Evolutionary conservation across 1,140 invertebrate genomes (phyloP).

Genomic region (Lasioglossum albipes): DNA sequence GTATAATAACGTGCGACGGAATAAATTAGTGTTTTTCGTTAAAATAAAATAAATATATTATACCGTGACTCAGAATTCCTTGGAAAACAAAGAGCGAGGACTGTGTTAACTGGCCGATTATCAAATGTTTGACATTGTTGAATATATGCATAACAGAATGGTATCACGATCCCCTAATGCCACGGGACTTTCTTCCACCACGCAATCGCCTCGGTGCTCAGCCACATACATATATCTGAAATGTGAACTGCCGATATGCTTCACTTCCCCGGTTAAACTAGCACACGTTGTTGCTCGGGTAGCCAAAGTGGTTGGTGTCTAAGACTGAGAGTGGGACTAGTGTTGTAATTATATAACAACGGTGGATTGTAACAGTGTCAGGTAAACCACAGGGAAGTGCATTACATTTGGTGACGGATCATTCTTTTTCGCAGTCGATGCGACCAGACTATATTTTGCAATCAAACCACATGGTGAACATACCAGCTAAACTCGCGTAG

Average conservation of each 20-base stretch:
- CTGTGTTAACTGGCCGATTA: too few species aligned
- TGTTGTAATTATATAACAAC: slow-evolving; percentile 16
- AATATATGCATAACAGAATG: background rate
- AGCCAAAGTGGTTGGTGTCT: slow-evolving; percentile 5
- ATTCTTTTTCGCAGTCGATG: background rate
- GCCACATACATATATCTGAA: slow-evolving; percentile 34
- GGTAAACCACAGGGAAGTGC: background rate
- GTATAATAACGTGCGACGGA: too few species aligned
- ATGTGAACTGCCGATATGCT: slow-evolving; percentile 31
- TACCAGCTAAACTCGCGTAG: too few species aligned
- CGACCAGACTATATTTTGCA: too few species aligned
- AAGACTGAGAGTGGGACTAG: background rate
- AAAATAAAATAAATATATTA: too few species aligned
- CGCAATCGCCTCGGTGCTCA: background rate
- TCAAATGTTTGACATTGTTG: slow-evolving; percentile 3
- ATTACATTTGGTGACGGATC: background rate
- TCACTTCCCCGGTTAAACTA: slow-evolving; percentile 40
- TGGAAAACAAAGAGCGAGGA: too few species aligned
- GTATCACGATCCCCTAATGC: background rate
- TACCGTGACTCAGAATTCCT: too few species aligned
- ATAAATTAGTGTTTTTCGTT: too few species aligned
- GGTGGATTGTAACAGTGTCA: slow-evolving; percentile 15
- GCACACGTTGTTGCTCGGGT: slow-evolving; percentile 25
- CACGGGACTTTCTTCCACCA: slow-evolving; percentile 24
- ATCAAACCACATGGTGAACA: too few species aligned